Conservation (phyloP, 1,140 invertebrate species). For the Polyergus mexicanus region DNA sequence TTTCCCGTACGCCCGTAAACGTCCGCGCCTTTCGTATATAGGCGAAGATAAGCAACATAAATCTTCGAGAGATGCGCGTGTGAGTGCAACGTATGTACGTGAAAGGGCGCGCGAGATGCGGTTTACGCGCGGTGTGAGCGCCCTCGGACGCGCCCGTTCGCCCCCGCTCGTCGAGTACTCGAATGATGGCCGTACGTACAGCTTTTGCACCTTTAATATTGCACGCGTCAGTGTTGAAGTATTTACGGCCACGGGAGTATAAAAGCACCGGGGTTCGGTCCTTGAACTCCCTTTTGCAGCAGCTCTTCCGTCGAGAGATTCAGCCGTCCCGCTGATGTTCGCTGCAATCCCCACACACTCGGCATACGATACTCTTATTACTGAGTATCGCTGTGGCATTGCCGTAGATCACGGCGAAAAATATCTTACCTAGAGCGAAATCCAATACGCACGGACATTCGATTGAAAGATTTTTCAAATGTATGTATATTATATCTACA, state of each 20-base stretch:
- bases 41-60: conserved; percentile 79
- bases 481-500: neutral
- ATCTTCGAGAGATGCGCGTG: conserved; percentile 71
- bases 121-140: conserved; percentile 29
- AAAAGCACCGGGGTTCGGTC: conserved; percentile 66
- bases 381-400: conserved; percentile 22
- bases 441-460: too few species aligned
- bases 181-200: conserved; percentile 80
- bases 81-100: conserved; percentile 60
- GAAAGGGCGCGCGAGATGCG: conserved; percentile 54
- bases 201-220: conserved; percentile 83
- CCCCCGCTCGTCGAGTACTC: conserved; percentile 73
- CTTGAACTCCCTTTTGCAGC: conserved; percentile 69
- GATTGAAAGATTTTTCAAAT: neutral
- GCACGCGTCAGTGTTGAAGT: conserved; percentile 83
- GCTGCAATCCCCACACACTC: conserved; percentile 53
- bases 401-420: conserved; percentile 40
- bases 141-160: conserved; percentile 64
- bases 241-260: conserved; percentile 80
- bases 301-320: conserved; percentile 69
- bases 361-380: conserved; percentile 61
- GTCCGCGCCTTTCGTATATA: conserved; percentile 63
- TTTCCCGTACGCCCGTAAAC: conserved; percentile 65
- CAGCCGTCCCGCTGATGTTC: conserved; percentile 52
- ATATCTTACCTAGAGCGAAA: neutral